Evolutionary conservation across 1,140 invertebrate species (phyloP).

Genomic region (Bathynomus jamesi): DNA sequence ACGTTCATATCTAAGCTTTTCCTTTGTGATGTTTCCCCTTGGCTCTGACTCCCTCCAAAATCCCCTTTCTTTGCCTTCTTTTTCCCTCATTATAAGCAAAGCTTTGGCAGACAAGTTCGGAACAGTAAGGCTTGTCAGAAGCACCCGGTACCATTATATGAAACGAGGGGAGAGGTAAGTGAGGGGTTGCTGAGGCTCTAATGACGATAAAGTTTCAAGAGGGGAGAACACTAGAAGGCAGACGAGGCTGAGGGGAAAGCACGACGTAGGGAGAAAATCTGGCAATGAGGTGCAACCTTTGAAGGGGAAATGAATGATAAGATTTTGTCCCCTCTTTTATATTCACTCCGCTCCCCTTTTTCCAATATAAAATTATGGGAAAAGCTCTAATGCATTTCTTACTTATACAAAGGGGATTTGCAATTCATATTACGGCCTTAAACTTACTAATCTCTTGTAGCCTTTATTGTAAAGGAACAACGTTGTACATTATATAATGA

Average conservation of each 20-base stretch:
- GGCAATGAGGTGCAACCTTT: not conserved
- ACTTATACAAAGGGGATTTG: not conserved
- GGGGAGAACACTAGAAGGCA: not conserved
- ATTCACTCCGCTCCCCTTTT: not conserved
- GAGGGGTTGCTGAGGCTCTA: not conserved
- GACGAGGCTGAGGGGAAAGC: not conserved
- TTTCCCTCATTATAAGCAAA: not conserved
- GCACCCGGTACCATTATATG: not conserved
- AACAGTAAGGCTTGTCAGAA: not conserved
- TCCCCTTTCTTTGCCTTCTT: not conserved
- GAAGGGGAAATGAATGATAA: not conserved
- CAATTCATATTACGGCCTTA: no score
- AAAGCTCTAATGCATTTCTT: not conserved
- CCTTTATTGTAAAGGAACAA: no score
- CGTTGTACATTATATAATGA: no score
- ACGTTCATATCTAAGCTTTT: not conserved
- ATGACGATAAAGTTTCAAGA: constrained; percentile 1
- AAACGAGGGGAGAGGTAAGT: not conserved
- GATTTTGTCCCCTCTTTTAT: not conserved
- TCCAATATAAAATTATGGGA: not conserved
- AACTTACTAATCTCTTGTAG: no score
- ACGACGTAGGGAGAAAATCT: not conserved
- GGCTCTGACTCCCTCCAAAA: not conserved
- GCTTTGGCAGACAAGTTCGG: not conserved
- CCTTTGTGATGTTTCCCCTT: not conserved